Evolutionary conservation across 2,888 invertebrate species (phyloP), one percentile per base, ranked within the genome.

Genomic region (Muschampia plurimacula): DNA sequence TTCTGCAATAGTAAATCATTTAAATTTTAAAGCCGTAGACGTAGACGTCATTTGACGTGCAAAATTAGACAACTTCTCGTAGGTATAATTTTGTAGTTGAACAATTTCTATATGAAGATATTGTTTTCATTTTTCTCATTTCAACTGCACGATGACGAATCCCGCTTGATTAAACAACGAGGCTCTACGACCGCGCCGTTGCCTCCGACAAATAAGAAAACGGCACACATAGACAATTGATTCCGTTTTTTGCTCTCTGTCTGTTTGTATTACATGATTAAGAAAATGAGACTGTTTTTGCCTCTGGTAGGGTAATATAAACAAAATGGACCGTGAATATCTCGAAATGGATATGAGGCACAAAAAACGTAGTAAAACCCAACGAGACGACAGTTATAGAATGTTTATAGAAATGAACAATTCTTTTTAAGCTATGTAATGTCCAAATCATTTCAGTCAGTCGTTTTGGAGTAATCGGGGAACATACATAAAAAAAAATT

Each of bases 161-260:
- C 69, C 69, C 59, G 73, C 72, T 79, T 78, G 77, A 78, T 80
- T 77, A 77, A 76, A 78, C 75, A 74, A 64, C 39, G 59, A 64
- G 64, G 36, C 55, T 64, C 36, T 32, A 72, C 46, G 36, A 57
- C 39, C n/a, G 60, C 39, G 52, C 67, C 49, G 49, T 28, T 52
- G 65, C 70, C 63, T 63, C 13, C 63, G 22, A 72, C 67, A 68
- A 72, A 72, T 57, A 72, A 72, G 64, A 72, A 67, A 68, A 67
- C 28, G 60, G 66, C 59, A 59, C 52, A 52, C 49, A 63, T 62
- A 63, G 67, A 67, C 67, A 72, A 72, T 72, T 72, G 72, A 72
- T 55, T 72, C 52, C 22, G 55, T 72, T 72, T 72, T 68, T 68
- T 66, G 59, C 44, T 55, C 65, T 32, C 44, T 15, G 60, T 66